Evolutionary conservation across 2,888 invertebrate genomes (phyloP).

Genomic region (Heliconius sara): DNA sequence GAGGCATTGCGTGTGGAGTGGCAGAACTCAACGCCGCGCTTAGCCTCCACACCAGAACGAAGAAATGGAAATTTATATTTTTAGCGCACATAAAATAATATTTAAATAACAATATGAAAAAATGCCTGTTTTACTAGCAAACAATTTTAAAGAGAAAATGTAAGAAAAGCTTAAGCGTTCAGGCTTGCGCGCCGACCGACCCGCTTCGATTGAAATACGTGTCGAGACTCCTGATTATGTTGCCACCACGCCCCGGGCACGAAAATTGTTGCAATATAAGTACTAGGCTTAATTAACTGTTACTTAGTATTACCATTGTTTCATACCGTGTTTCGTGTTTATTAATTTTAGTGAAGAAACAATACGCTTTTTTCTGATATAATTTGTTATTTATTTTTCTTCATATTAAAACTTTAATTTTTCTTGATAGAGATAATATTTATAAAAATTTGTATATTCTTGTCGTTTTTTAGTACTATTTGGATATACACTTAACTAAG

Average conservation of each 20-base stretch:
- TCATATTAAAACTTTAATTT: too few relatives aligned
- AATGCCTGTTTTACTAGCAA: background rate
- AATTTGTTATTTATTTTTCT: background rate
- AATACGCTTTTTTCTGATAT: background rate
- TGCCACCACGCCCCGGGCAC: slow-evolving; percentile 43
- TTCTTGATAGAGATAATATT: too few relatives aligned
- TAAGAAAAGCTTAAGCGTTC: slow-evolving; percentile 19
- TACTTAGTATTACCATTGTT: slow-evolving; percentile 30
- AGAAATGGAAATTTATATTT: too few relatives aligned
- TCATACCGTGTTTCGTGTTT: slow-evolving; percentile 35
- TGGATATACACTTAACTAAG: too few relatives aligned
- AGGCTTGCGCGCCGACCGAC: slow-evolving; percentile 54
- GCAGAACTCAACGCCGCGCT: too few relatives aligned
- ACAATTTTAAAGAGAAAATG: slow-evolving; percentile 1
- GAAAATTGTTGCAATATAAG: slow-evolving; percentile 37
- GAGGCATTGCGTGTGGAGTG: too few relatives aligned
- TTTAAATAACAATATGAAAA: background rate
- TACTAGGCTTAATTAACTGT: slow-evolving; percentile 42
- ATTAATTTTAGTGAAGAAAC: slow-evolving; percentile 17
- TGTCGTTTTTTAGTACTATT: too few relatives aligned
- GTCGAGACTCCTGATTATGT: slow-evolving; percentile 60
- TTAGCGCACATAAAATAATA: background rate
- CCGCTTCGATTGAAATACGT: slow-evolving; percentile 76
- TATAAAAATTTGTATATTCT: too few relatives aligned
- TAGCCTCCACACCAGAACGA: too few relatives aligned